Evolutionary conservation across 2,797 vertebrate species (phyloP), one percentile per base, ranked within the genome.

Genomic region (Falco concolor): DNA sequence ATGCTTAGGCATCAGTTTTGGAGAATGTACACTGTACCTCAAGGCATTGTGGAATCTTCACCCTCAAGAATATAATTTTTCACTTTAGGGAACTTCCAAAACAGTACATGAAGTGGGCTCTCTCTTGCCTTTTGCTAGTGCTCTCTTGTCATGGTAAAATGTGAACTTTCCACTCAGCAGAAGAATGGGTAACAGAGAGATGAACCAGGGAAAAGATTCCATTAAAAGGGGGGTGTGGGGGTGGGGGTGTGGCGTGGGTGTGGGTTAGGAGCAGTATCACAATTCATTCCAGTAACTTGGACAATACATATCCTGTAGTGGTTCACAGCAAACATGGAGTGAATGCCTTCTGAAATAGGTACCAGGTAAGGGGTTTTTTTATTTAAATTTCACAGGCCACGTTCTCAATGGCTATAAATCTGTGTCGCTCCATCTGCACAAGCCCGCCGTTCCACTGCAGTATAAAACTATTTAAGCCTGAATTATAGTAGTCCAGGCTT

Each of bases 31-130:
- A 40, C 34, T 52, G 47, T 52, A 89, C 90, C 95, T 89, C 74
- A 90, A 79, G 90, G 91, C 91, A 70, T 61, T 90, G 50, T 72
- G 74, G 42, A 94, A 83, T 78, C 67, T 93, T 91, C 70, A 38
- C 87, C 77, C 49, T 89, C 68, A 61, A 72, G 63, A 80, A 77
- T 60, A 83, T 68, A 0, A 5, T 87, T 93, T 95, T 92, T 93
- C 93, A 82, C 56, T 87, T 54, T n/a, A 67, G 87, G 88, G 94
- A 94, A 84, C 75, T 93, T 95, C 74, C 86, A 89, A 61, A 94
- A 40, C 49, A 77, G 47, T 25, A n/a, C 22, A n/a, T 27, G 49
- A 67, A 84, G 42, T 70, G 28, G 27, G 70, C 5, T 86, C 23
- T 53, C n/a, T 67, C 65, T 74, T 91, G 52, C n/a, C 42, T 94